Conservation (phyloP, 2,113 vertebrate genomes). For the Calidris pugnax region DNA sequence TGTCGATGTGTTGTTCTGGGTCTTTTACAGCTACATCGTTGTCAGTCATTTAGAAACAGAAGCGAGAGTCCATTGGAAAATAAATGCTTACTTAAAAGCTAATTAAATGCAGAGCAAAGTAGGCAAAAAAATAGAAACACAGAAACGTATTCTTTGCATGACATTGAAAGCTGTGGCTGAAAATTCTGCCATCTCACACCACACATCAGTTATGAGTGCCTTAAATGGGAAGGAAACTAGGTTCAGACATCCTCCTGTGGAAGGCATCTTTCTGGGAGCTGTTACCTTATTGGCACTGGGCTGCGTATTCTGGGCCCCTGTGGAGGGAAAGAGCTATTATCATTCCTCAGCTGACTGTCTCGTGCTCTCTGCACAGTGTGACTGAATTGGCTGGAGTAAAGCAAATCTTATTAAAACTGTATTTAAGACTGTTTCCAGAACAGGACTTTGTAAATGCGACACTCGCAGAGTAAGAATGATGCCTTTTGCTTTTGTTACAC, state of each 20-base stretch:
- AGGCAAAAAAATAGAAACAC: background rate
- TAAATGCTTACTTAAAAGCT: background rate
- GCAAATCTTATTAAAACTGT: background rate
- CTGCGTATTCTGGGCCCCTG: background rate
- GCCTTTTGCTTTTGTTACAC: background rate
- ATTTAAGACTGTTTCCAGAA: background rate
- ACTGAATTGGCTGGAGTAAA: background rate
- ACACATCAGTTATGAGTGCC: background rate
- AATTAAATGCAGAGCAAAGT: background rate
- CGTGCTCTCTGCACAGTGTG: background rate
- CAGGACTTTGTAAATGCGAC: background rate
- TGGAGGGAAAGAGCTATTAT: background rate
- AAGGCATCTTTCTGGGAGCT: background rate
- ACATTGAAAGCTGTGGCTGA: background rate
- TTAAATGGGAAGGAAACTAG: background rate
- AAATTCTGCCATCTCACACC: background rate
- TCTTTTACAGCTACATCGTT: background rate
- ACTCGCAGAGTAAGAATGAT: background rate
- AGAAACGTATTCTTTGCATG: background rate
- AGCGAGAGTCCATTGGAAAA: background rate
- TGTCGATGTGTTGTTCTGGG: background rate
- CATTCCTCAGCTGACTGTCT: conserved; percentile 9
- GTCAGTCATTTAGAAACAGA: background rate
- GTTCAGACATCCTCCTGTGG: background rate
- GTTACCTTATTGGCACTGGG: background rate